phyloP scores from a whole-genome alignment of 2,113 vertebrate genomes.

The Orthonyx spaldingii region DNA sequence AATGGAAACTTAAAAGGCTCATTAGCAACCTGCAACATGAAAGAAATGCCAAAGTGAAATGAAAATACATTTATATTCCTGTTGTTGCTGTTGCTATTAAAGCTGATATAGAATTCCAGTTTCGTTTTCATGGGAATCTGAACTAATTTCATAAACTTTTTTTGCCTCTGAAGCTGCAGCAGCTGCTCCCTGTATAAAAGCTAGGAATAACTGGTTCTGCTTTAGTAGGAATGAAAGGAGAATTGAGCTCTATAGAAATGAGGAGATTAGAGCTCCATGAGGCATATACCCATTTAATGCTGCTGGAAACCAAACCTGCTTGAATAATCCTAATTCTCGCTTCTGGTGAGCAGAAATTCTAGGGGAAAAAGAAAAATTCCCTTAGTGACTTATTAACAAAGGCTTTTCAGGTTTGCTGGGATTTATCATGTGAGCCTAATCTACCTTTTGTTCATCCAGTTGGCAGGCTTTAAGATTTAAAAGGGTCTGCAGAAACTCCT shows the following conservation, averaged over 20 bases:
- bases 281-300: conserved; percentile 17
- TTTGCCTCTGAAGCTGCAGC: background rate
- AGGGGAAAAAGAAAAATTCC: background rate
- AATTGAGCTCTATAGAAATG: conserved; percentile 39
- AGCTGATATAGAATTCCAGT: background rate
- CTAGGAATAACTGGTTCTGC: background rate
- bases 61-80: background rate
- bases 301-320: conserved; percentile 13
- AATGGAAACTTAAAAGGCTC: conserved; percentile 6
- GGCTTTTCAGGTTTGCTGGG: conserved; percentile 57
- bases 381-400: conserved; percentile 64
- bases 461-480: conserved; percentile 58
- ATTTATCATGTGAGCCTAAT: conserved; percentile 66
- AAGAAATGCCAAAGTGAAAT: conserved; percentile 2
- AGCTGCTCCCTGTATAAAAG: conserved; percentile 3
- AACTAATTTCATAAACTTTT: background rate
- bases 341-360: conserved; percentile 35
- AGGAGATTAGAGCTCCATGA: conserved; percentile 55
- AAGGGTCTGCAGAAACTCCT: conserved; percentile 43
- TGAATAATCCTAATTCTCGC: conserved; percentile 29
- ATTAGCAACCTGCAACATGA: conserved; percentile 14
- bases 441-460: conserved; percentile 64
- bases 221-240: conserved; percentile 21
- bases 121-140: background rate
- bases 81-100: background rate